Conservation (phyloP, 2,797 vertebrate species). For the Parauchenoglanis punctatus region DNA sequence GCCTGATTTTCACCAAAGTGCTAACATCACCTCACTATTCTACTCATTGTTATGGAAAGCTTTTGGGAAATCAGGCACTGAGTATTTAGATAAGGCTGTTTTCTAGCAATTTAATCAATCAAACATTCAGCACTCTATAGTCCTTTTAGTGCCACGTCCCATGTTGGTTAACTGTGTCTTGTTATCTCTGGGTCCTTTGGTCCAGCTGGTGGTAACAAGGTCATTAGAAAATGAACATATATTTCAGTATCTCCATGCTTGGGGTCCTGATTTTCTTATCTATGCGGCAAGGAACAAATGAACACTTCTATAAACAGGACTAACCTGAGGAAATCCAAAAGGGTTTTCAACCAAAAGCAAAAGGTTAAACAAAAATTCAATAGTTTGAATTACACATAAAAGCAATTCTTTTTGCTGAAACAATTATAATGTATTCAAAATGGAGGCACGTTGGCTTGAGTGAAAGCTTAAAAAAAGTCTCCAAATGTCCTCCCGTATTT, state of each 20-base stretch:
- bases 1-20: neutral
- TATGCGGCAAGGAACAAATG: slow-evolving; percentile 8
- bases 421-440: neutral
- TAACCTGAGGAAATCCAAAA: slow-evolving; percentile 14
- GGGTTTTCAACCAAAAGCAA: neutral
- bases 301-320: slow-evolving; percentile 16
- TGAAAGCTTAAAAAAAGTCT: neutral
- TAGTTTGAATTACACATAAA: slow-evolving; percentile 2
- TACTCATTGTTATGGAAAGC: slow-evolving; percentile 21
- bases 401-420: neutral
- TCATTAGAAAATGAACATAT: slow-evolving; percentile 34
- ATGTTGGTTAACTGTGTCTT: slow-evolving; percentile 31
- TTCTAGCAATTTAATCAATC: slow-evolving; percentile 20
- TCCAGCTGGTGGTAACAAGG: slow-evolving; percentile 34
- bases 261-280: slow-evolving; percentile 15
- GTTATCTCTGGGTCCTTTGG: slow-evolving; percentile 33
- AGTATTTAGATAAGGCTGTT: slow-evolving; percentile 7
- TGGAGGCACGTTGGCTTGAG: neutral
- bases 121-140: neutral
- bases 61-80: slow-evolving; percentile 13
- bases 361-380: neutral
- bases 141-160: slow-evolving; percentile 24
- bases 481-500: neutral
- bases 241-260: slow-evolving; percentile 4
- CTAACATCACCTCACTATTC: slow-evolving; percentile 13